Percentiles rank a stretch among this genome's conserved stretches.
Evolutionary conservation across 2,888 invertebrate species (phyloP).

Genomic region (Drosophila kuntzei): DNA sequence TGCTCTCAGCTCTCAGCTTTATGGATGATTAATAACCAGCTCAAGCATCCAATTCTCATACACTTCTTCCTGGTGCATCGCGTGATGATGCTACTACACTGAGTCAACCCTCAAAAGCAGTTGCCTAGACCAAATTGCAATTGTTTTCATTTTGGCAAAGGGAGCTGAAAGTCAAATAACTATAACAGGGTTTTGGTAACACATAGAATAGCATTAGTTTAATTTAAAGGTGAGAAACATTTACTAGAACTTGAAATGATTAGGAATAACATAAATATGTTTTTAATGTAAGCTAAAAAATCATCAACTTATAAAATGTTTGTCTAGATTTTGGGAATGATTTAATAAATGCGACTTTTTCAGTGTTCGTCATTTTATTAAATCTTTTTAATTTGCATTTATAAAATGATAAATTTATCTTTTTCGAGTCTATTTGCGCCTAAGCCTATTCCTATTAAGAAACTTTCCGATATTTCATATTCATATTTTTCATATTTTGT

Average conservation of each 20-base stretch:
- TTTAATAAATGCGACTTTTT: too few relatives aligned
- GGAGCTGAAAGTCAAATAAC: not conserved
- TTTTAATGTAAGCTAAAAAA: too few relatives aligned
- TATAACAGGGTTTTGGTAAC: not conserved
- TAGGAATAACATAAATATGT: too few relatives aligned
- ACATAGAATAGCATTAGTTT: not conserved
- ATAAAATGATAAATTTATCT: too few relatives aligned
- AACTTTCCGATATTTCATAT: too few relatives aligned
- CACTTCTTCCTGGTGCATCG: slow-evolving; percentile 56
- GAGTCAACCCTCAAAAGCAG: slow-evolving; percentile 36
- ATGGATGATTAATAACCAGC: slow-evolving; percentile 66
- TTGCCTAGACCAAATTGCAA: slow-evolving; percentile 56
- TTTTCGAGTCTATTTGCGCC: too few relatives aligned
- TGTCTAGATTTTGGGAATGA: too few relatives aligned
- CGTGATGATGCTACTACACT: slow-evolving; percentile 49
- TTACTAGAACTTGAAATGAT: not conserved
- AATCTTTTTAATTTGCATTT: too few relatives aligned
- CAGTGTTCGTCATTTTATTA: too few relatives aligned
- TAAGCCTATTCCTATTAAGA: too few relatives aligned
- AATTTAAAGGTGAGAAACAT: not conserved
- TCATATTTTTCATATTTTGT: too few relatives aligned
- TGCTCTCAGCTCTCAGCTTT: slow-evolving; percentile 3
- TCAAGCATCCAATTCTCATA: slow-evolving; percentile 26
- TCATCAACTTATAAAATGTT: too few relatives aligned
- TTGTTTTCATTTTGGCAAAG: slow-evolving; percentile 35